phyloP scores from a whole-genome alignment of 2,113 vertebrate genomes.

The Lepus timidus region DNA sequence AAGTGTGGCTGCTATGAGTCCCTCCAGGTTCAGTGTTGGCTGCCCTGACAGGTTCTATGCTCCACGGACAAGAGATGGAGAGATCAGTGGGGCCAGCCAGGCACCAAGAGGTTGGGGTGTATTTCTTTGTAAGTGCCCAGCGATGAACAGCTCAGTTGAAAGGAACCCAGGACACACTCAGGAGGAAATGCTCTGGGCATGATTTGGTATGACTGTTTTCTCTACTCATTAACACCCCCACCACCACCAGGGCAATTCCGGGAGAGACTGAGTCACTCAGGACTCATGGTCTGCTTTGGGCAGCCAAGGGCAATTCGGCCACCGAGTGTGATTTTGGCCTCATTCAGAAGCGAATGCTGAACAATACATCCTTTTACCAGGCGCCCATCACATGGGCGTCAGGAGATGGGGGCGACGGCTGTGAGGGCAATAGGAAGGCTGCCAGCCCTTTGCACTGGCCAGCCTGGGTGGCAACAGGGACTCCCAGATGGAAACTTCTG shows the following conservation, averaged over 20 bases:
- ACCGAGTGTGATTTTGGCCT: constrained; percentile 67
- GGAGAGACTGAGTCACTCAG: constrained; percentile 81
- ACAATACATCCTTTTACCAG: constrained; percentile 81
- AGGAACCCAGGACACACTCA: constrained; percentile 54
- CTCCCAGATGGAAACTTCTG: constrained; percentile 65
- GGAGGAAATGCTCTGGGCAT: constrained; percentile 56
- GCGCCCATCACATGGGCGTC: constrained; percentile 76
- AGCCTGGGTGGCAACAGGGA: constrained; percentile 45
- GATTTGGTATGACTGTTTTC: constrained; percentile 71
- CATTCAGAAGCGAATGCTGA: constrained; percentile 72
- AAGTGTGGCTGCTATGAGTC: not conserved
- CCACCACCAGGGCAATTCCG: constrained; percentile 72
- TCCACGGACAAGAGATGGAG: not conserved
- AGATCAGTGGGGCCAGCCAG: not conserved
- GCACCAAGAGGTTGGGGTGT: not conserved
- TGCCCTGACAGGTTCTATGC: not conserved
- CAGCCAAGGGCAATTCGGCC: constrained; percentile 73
- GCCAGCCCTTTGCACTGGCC: constrained; percentile 42
- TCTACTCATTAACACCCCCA: constrained; percentile 71
- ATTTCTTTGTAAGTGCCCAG: constrained; percentile 54
- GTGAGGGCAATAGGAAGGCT: constrained; percentile 53
- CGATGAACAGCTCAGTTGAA: constrained; percentile 49
- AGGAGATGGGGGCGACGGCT: constrained; percentile 54
- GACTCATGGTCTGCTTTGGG: constrained; percentile 74
- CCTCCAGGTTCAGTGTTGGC: not conserved